A percentile compares a stretch with the other conserved stretches of the same genome.
Evolutionary conservation across 2,797 vertebrate species (phyloP).

Genomic region (Periophthalmus magnuspinnatus): DNA sequence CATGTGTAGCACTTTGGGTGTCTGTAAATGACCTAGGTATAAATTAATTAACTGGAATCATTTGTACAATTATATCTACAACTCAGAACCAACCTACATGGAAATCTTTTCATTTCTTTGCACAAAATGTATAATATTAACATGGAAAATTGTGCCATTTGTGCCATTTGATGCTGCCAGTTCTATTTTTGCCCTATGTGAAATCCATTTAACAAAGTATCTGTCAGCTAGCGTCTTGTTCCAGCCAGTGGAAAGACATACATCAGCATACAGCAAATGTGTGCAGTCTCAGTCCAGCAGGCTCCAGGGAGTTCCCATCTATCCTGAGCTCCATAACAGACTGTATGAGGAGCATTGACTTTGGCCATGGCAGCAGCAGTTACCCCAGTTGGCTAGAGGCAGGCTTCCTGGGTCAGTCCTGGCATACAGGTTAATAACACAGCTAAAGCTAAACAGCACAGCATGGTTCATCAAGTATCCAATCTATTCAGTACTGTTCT

Average conservation of each 20-base stretch:
- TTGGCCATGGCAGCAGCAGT: slow-evolving; percentile 53
- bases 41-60: not conserved
- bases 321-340: slow-evolving; percentile 34
- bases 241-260: slow-evolving; percentile 23
- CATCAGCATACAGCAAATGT: slow-evolving; percentile 9
- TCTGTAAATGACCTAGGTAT: slow-evolving; percentile 3
- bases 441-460: slow-evolving; percentile 17
- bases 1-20: too few species aligned
- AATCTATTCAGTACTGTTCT: not conserved
- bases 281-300: slow-evolving; percentile 17
- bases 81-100: not conserved
- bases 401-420: slow-evolving; percentile 52
- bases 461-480: not conserved
- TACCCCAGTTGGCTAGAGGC: slow-evolving; percentile 47
- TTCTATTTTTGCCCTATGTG: slow-evolving; percentile 61
- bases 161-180: slow-evolving; percentile 32
- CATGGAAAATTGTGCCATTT: not conserved
- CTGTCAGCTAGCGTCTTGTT: slow-evolving; percentile 38
- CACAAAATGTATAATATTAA: not conserved
- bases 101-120: too few species aligned
- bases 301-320: slow-evolving; percentile 49
- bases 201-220: slow-evolving; percentile 51
- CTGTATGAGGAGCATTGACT: slow-evolving; percentile 52
- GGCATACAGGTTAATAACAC: slow-evolving; percentile 21
- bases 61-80: not conserved